Evolutionary conservation across 2,113 vertebrate genomes (phyloP), one percentile per base, ranked within the genome.

Genomic region (Tupaia chinensis): DNA sequence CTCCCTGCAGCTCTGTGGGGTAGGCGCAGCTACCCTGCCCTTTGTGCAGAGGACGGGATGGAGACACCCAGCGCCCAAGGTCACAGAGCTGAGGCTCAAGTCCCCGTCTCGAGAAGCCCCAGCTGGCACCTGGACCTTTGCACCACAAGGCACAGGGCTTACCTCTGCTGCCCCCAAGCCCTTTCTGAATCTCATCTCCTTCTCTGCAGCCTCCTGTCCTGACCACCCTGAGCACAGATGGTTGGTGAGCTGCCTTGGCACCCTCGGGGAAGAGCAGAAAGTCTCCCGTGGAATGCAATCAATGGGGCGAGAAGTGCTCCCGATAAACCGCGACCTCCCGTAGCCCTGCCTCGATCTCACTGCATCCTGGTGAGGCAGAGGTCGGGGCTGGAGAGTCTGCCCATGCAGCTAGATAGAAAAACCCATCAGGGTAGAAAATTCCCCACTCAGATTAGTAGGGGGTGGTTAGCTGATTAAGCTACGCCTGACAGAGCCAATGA

Each of bases 71-170:
- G 60, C 9, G 54, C 56, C 60, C 1, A 1, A 6, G 68, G 16
- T 60, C 29, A 61, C 34, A 32, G 25, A 88, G 44, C 13, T 2
- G 9, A 54, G 12, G 16, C 54, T 68, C 20, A 34, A 60, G 29
- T 16, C n/a, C 76, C 2, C 7, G 23, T 14, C 29, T 14, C 15
- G 3, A 4, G 58, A 34, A 53, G 15, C 23, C 65, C 9, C 9
- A 34, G 7, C 44, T 17, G 23, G 32, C 1, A 0, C 60, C 63
- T 32, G 16, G n/a, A 32, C 63, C 6, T 29, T 8, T n/a, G 32
- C 17, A 27, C 44, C 1, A 0, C 14, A 25, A 9, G 32, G 20
- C 6, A 44, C 0, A 5, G 27, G 53, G 23, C 63, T 27, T 2
- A 0, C 7, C 14, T 69, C 63, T 29, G 4, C 34, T 27, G 14